Conservation (phyloP, 1,140 invertebrate genomes). For the Lysiphlebus fabarum region DNA sequence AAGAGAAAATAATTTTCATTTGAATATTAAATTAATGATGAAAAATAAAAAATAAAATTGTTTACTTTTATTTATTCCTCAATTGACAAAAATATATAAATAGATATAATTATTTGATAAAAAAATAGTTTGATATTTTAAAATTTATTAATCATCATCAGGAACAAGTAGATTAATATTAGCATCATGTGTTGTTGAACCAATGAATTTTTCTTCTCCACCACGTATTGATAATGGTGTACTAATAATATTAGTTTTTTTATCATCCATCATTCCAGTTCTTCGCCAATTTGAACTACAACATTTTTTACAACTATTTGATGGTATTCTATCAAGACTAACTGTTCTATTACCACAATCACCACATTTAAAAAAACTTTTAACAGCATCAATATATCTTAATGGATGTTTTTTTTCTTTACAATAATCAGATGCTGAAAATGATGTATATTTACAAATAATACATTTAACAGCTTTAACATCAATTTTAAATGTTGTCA, state of each 20-base stretch:
- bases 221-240: constrained; percentile 67
- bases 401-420: constrained; percentile 77
- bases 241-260: constrained; percentile 54
- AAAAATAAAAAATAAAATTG: neutral
- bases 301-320: constrained; percentile 75
- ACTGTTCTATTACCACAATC: constrained; percentile 81
- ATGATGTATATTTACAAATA: constrained; percentile 86
- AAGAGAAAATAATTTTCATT: constrained; percentile 6
- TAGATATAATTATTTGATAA: too few species aligned
- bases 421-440: constrained; percentile 79
- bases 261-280: constrained; percentile 77
- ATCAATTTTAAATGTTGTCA: constrained; percentile 74
- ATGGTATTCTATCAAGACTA: constrained; percentile 73
- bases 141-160: constrained; percentile 36
- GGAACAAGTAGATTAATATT: constrained; percentile 70
- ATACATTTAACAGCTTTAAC: constrained; percentile 86
- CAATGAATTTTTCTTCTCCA: constrained; percentile 68
- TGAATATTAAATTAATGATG: constrained; percentile 17
- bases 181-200: constrained; percentile 57
- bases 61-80: constrained; percentile 9
- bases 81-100: too few species aligned
- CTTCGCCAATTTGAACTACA: constrained; percentile 70
- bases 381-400: constrained; percentile 73
- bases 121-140: too few species aligned
- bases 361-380: constrained; percentile 87